phyloP scores from a whole-genome alignment of 1,140 invertebrate genomes.

The Drosophila prosaltans region DNA sequence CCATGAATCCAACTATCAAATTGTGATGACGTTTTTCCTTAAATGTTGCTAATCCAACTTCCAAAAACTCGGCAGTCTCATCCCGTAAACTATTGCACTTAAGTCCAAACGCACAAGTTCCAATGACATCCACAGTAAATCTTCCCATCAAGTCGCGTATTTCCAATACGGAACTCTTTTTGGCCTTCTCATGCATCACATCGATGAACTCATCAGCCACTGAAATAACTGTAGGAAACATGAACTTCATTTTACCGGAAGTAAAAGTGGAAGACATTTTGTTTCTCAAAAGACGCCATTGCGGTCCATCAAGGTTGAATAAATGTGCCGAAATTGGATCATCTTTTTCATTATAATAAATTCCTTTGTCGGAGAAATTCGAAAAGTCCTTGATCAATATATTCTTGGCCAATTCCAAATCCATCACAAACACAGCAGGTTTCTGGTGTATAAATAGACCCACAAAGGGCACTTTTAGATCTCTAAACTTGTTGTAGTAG shows the following conservation, averaged over 20 bases:
- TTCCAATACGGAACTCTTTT: conserved; percentile 38
- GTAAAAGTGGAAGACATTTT: conserved; percentile 85
- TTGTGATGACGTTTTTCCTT: conserved; percentile 26
- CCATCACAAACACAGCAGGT: conserved; percentile 83
- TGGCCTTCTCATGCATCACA: conserved; percentile 39
- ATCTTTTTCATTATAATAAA: conserved; percentile 82
- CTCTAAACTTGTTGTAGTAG: conserved; percentile 73
- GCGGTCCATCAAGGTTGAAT: conserved; percentile 83
- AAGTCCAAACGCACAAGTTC: conserved; percentile 86
- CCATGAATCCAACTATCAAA: conserved; percentile 33
- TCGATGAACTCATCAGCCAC: conserved; percentile 46
- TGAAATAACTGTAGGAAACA: conserved; percentile 83
- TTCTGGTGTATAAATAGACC: conserved; percentile 82
- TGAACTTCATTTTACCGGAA: conserved; percentile 84
- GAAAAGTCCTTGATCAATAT: conserved; percentile 86
- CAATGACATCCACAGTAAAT: conserved; percentile 84
- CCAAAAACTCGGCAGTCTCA: conserved; percentile 84
- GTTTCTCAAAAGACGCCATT: conserved; percentile 85
- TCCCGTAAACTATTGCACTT: conserved; percentile 84
- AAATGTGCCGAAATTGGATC: conserved; percentile 84
- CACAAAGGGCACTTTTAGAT: conserved; percentile 57
- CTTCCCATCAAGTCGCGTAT: conserved; percentile 64
- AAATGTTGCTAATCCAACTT: conserved; percentile 63
- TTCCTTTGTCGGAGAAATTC: conserved; percentile 84
- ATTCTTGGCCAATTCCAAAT: conserved; percentile 85